Evolutionary conservation across 2,113 vertebrate genomes (phyloP).

Genomic region (Siniperca chuatsi): DNA sequence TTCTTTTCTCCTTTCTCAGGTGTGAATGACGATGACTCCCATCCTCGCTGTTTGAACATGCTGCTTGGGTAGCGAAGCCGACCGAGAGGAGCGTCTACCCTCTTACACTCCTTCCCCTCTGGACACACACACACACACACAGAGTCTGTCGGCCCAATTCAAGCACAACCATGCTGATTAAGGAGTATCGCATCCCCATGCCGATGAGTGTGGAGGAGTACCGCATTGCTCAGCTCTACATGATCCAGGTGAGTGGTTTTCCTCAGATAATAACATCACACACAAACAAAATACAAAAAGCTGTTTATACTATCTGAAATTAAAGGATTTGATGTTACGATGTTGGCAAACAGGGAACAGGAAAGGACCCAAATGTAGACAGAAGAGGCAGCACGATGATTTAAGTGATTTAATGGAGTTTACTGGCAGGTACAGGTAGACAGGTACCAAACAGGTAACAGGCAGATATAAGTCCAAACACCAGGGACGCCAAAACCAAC

Average conservation of each 20-base stretch:
- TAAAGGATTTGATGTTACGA: not conserved
- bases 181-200: constrained; percentile 97
- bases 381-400: too few relatives aligned
- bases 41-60: constrained; percentile 57
- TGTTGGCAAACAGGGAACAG: too few relatives aligned
- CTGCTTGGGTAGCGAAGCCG: constrained; percentile 57
- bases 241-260: constrained; percentile 93
- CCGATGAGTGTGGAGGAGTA: constrained; percentile 98
- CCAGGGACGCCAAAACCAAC: too few relatives aligned
- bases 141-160: constrained; percentile 56
- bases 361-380: too few relatives aligned
- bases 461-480: too few relatives aligned
- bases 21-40: constrained; percentile 46
- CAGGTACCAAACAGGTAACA: too few relatives aligned
- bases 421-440: too few relatives aligned
- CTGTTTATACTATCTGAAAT: not conserved
- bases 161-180: constrained; percentile 94
- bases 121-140: constrained; percentile 20
- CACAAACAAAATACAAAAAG: constrained; percentile 30
- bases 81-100: constrained; percentile 46
- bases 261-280: not conserved
- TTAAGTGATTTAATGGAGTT: too few relatives aligned
- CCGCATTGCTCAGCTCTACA: constrained; percentile 98
- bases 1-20: constrained; percentile 45
- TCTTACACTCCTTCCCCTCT: constrained; percentile 23